A percentile compares a stretch with the other conserved stretches of the same genome.
phyloP scores from a whole-genome alignment of 2,113 vertebrate genomes.

The Menidia beryllina region DNA sequence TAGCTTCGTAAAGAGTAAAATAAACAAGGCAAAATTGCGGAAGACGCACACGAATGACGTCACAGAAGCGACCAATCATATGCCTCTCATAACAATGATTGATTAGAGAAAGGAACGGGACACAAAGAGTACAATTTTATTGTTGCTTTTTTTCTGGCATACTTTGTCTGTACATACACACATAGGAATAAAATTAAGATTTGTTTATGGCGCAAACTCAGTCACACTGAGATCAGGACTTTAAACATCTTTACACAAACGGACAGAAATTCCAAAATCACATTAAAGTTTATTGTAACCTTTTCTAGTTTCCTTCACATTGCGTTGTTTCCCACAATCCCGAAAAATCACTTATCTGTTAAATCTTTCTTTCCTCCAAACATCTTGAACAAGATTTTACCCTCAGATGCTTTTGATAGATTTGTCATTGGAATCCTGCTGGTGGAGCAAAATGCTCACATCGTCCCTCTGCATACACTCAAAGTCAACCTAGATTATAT shows the following conservation, averaged over 20 bases:
- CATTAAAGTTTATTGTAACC: background rate
- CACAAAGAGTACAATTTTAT: background rate
- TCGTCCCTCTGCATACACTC: constrained; percentile 6
- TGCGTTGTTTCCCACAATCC: background rate
- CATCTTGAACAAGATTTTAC: background rate
- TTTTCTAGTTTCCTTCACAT: background rate
- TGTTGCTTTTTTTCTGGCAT: no score
- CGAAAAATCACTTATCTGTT: background rate
- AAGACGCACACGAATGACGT: constrained; percentile 39
- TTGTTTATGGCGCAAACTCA: background rate
- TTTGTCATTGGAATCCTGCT: constrained; percentile 1
- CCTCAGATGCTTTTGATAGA: background rate
- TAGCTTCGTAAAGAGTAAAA: background rate
- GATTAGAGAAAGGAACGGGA: no score
- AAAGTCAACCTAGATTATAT: background rate
- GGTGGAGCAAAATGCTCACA: constrained; percentile 7
- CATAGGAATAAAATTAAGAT: fast-evolving
- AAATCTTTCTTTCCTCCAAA: constrained; percentile 18
- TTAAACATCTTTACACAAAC: constrained; percentile 6
- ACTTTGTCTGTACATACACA: background rate
- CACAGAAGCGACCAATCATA: background rate
- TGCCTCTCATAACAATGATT: background rate
- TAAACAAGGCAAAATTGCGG: constrained; percentile 43
- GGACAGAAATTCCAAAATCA: background rate
- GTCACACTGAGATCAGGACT: background rate